Base-by-base conservation (phyloP, 2,888 invertebrate genomes). In the Corythucha ciliata region DNA sequence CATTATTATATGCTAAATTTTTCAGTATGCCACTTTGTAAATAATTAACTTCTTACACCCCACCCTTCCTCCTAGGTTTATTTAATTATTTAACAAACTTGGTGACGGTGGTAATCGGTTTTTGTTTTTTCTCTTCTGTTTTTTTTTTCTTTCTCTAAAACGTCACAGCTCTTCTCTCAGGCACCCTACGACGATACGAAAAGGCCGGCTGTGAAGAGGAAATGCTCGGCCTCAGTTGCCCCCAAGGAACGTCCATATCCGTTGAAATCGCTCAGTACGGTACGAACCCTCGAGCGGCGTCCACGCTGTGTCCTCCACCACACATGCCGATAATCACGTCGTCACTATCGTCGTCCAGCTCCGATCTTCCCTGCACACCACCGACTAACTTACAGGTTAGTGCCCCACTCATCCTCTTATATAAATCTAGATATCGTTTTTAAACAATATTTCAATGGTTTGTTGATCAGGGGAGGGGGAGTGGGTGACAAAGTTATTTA, bases 121-220 rank as follows among this genome's bases (percentile, higher is more conserved):
- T 47, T 16, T 69, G 29, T 52, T 39, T 37, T 48, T 14, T 55
- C 42, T 58, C n/a, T n/a, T n/a, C n/a, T n/a, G n/a, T n/a, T n/a
- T n/a, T n/a, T n/a, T n/a, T n/a, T n/a, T n/a, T n/a, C n/a, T n/a
- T n/a, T n/a, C n/a, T n/a, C n/a, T n/a, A n/a, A n/a, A n/a, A n/a
- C n/a, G n/a, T n/a, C 70, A 60, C 77, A 94, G 94, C 87, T 67
- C 76, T 92, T 60, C 79, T 96, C 62, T 81, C 89, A 63, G 90
- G 90, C 61, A 91, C 91, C 25, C 75, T 96, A 62, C 77, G 88
- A 65, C 91, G 90, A 39, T 90, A 90, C 70, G 88, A 92, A 67
- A 80, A 84, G 59, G 88, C 88, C 42, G 89, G 89, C 46, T 96
- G 96, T 71, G 91, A 93, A 71, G 87, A 88, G 57, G 87, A 93